A percentile compares a stretch with the other conserved stretches of the same genome.
Conservation (phyloP, 1,140 invertebrate species). For the Heliconius eleuchia region DNA sequence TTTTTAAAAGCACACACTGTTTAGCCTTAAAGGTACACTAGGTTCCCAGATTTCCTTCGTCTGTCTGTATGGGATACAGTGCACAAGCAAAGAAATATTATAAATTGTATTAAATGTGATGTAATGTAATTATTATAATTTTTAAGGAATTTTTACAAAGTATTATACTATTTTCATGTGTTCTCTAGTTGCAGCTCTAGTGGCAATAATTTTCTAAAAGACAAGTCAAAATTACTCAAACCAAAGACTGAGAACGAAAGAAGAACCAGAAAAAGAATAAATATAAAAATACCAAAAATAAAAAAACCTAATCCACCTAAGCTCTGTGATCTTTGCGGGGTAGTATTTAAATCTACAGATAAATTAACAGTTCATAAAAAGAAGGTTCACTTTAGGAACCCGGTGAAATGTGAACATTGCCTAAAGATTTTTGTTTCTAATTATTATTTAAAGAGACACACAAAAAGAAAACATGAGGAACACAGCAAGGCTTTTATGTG, state of each 20-base stretch:
- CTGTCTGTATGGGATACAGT: too few species aligned
- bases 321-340: constrained; percentile 69
- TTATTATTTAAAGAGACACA: constrained; percentile 70
- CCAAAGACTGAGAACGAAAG: constrained; percentile 34
- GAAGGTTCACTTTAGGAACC: constrained; percentile 53
- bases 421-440: constrained; percentile 59
- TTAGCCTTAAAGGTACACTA: too few species aligned
- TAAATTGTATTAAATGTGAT: too few species aligned
- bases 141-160: too few species aligned
- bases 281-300: constrained; percentile 49
- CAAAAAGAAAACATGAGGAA: constrained; percentile 65
- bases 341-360: constrained; percentile 58
- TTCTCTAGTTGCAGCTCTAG: constrained; percentile 26
- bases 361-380: constrained; percentile 56
- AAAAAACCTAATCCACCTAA: constrained; percentile 47
- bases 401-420: constrained; percentile 63
- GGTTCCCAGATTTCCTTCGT: too few species aligned
- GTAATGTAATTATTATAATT: too few species aligned
- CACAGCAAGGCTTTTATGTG: constrained; percentile 66
- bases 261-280: constrained; percentile 39
- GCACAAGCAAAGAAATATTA: too few species aligned
- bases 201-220: constrained; percentile 3
- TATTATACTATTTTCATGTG: constrained; percentile 2
- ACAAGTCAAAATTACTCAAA: constrained; percentile 27
- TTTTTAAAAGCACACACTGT: too few species aligned